Percentiles rank a stretch among this genome's conserved stretches.
These are phyloP conservation scores for Drosophila emarginata DNA, from an alignment of 2,888 invertebrate genomes.

Conservation along the genomic window DNA sequence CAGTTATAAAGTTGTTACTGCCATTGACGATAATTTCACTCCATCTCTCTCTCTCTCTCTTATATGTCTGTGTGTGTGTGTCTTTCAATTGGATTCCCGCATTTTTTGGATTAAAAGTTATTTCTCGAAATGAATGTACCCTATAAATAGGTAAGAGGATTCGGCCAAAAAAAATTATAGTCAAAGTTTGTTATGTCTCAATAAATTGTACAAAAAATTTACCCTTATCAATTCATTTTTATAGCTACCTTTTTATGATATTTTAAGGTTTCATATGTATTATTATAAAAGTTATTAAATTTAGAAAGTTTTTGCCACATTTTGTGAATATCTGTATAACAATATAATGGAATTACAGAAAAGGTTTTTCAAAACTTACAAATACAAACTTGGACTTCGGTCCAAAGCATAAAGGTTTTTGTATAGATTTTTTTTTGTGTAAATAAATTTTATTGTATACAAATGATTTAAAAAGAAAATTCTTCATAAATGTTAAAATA, in stretches of 20 bases:
- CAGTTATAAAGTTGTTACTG: slow-evolving; percentile 69
- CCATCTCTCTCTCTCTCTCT: not conserved
- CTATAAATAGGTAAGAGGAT: not conserved
- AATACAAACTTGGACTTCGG: too few relatives aligned
- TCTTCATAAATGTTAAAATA: too few relatives aligned
- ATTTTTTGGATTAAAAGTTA: slow-evolving; percentile 1
- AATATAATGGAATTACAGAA: too few relatives aligned
- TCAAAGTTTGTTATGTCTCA: slow-evolving; percentile 3
- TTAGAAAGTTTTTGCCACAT: too few relatives aligned
- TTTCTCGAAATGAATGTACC: slow-evolving; percentile 7
- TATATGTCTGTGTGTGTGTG: slow-evolving; percentile 32
- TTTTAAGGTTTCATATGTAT: slow-evolving; percentile 32
- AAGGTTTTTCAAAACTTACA: too few relatives aligned
- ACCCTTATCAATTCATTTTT: slow-evolving; percentile 33
- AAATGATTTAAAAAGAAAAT: too few relatives aligned
- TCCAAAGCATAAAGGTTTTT: too few relatives aligned
- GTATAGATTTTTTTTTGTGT: too few relatives aligned
- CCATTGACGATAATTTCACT: slow-evolving; percentile 61
- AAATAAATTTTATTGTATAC: too few relatives aligned
- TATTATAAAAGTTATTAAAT: not conserved
- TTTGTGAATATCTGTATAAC: too few relatives aligned
- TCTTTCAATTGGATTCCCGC: slow-evolving; percentile 30
- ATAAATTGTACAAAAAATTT: not conserved
- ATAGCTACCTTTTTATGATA: slow-evolving; percentile 36
- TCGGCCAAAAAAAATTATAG: not conserved